These are phyloP conservation scores for Apodemus sylvaticus DNA, from an alignment of 2,113 vertebrate species.

Conservation along the genomic window DNA sequence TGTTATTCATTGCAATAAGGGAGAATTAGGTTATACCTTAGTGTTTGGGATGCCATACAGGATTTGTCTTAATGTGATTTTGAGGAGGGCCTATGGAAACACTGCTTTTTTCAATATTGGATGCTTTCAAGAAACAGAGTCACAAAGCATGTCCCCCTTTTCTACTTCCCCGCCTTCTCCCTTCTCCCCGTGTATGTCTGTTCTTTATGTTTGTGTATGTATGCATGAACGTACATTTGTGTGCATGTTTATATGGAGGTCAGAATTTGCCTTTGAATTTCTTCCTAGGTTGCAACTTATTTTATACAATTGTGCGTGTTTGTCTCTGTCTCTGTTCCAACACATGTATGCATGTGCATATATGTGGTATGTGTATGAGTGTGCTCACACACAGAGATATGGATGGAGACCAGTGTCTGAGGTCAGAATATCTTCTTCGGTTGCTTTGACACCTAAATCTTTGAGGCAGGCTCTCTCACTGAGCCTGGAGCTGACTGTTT, in stretches of 20 bases:
- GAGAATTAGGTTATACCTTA: neutral
- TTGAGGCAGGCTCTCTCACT: neutral
- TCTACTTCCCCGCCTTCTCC: neutral
- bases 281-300: neutral
- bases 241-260: neutral
- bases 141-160: neutral
- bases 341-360: neutral
- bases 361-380: neutral
- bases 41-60: neutral
- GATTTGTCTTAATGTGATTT: conserved; percentile 8
- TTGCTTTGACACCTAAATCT: neutral
- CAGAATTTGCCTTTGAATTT: neutral
- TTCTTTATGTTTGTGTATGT: neutral
- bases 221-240: neutral
- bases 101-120: neutral
- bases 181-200: neutral
- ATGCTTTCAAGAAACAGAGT: neutral
- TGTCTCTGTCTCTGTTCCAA: neutral
- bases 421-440: neutral
- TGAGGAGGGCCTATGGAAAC: neutral
- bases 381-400: neutral
- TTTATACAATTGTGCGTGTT: neutral
- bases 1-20: neutral
- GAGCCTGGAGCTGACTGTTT: neutral
- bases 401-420: neutral